Percentiles rank a stretch among this genome's conserved stretches.
phyloP scores from a whole-genome alignment of 2,113 vertebrate species.

The Chamaea fasciata region DNA sequence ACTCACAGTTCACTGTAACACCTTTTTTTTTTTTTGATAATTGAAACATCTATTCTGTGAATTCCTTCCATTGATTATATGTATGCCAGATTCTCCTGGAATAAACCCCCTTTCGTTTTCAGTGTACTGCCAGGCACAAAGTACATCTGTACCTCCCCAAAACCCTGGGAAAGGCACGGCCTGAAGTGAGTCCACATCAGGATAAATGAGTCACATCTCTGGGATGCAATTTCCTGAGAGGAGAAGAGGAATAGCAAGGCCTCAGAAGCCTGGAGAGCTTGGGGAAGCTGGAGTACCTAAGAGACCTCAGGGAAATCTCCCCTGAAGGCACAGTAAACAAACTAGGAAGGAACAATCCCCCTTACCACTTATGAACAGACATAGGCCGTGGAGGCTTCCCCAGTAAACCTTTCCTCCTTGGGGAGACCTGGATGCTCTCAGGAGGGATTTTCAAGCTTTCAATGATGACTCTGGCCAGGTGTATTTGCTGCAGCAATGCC shows the following conservation, averaged over 20 bases:
- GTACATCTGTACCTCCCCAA: background rate
- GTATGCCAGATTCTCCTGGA: background rate
- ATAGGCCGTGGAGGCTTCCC: conserved; percentile 76
- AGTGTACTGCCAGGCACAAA: background rate
- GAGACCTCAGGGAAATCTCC: background rate
- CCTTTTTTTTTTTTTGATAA: background rate
- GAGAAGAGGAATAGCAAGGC: background rate
- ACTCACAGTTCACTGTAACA: background rate
- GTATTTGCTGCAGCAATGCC: conserved; percentile 72
- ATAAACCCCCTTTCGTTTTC: background rate
- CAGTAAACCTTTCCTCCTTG: conserved; percentile 54
- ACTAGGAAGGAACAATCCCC: background rate
- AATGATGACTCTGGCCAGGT: conserved; percentile 75
- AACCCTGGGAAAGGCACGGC: background rate
- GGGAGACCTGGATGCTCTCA: conserved; percentile 36
- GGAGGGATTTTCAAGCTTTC: conserved; percentile 75
- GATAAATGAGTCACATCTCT: background rate
- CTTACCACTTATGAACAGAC: conserved; percentile 78
- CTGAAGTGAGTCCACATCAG: background rate
- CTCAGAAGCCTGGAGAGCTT: background rate
- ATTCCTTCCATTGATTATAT: accelerated
- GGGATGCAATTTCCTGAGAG: background rate
- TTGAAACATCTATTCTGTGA: background rate
- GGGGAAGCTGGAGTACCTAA: background rate
- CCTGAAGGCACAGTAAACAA: background rate